Evolutionary conservation across 2,888 invertebrate genomes (phyloP).

Genomic region (Acanthosepion esculentum): DNA sequence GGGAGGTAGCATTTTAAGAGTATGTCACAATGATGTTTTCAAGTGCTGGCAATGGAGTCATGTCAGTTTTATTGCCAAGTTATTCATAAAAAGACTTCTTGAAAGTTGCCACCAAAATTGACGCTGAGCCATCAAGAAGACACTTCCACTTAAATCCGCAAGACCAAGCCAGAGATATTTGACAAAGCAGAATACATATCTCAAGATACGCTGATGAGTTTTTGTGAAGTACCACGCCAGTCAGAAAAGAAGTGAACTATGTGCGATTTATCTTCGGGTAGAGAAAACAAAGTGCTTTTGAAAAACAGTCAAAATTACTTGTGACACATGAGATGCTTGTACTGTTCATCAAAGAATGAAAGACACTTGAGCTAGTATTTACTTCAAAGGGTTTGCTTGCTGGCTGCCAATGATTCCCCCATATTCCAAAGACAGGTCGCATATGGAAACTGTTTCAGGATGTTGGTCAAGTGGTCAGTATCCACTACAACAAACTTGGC

Average conservation of each 20-base stretch:
- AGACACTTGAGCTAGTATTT: neutral
- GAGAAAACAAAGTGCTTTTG: constrained; percentile 33
- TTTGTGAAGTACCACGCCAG: neutral
- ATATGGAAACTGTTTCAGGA: constrained; percentile 22
- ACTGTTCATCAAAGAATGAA: neutral
- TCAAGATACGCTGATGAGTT: neutral
- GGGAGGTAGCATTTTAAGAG: neutral
- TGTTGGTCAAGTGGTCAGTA: constrained; percentile 23
- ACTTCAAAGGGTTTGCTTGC: neutral
- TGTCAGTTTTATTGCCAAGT: neutral
- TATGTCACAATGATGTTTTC: neutral
- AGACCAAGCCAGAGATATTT: neutral
- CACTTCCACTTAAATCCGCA: neutral
- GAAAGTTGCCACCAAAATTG: neutral
- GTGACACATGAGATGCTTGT: neutral
- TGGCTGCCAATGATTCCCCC: too few species aligned
- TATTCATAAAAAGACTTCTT: neutral
- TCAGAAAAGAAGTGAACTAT: constrained; percentile 22
- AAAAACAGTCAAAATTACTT: constrained; percentile 9
- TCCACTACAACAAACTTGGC: neutral
- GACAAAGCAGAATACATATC: constrained; percentile 33
- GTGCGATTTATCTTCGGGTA: neutral
- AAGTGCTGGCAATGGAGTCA: neutral
- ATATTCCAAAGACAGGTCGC: neutral
- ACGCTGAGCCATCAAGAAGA: neutral